phyloP scores from a whole-genome alignment of 1,140 invertebrate species.

The Drosophila carrolli region DNA sequence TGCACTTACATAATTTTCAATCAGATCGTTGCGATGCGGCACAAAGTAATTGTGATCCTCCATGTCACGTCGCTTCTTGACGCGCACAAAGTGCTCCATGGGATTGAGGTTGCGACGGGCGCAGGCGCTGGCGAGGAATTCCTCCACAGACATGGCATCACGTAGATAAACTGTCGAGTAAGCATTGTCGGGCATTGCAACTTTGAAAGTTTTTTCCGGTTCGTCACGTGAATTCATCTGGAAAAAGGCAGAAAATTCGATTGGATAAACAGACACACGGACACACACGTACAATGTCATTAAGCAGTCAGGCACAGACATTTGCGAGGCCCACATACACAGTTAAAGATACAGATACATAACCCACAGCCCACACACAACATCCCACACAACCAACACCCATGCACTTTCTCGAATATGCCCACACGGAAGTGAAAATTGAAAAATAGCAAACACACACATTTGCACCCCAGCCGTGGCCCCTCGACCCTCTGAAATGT shows the following conservation, averaged over 20 bases:
- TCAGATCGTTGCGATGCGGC: conserved; percentile 94
- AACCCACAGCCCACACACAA: conserved; percentile 24
- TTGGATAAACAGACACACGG: conserved; percentile 76
- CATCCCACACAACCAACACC: background rate
- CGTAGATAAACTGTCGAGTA: conserved; percentile 93
- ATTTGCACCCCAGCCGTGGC: conserved; percentile 55
- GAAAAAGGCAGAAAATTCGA: conserved; percentile 83
- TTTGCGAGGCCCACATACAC: conserved; percentile 24
- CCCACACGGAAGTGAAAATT: conserved; percentile 77
- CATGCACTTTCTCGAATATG: conserved; percentile 5
- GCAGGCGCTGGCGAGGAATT: conserved; percentile 96
- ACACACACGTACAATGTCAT: conserved; percentile 68
- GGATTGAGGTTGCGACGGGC: conserved; percentile 95
- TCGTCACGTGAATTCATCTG: conserved; percentile 93
- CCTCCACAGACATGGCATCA: conserved; percentile 97
- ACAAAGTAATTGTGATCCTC: conserved; percentile 98
- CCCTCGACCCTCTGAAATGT: conserved; percentile 52
- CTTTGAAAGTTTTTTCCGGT: conserved; percentile 93
- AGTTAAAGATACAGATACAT: background rate
- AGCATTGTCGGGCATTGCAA: conserved; percentile 93
- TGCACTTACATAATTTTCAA: conserved; percentile 96
- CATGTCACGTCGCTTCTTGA: conserved; percentile 97
- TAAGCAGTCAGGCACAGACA: conserved; percentile 63
- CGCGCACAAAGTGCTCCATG: conserved; percentile 97
- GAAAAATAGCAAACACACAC: conserved; percentile 82